Evolutionary conservation across 2,797 vertebrate genomes (phyloP), one percentile per base, ranked within the genome.

Genomic region (Manis crassicaudata): DNA sequence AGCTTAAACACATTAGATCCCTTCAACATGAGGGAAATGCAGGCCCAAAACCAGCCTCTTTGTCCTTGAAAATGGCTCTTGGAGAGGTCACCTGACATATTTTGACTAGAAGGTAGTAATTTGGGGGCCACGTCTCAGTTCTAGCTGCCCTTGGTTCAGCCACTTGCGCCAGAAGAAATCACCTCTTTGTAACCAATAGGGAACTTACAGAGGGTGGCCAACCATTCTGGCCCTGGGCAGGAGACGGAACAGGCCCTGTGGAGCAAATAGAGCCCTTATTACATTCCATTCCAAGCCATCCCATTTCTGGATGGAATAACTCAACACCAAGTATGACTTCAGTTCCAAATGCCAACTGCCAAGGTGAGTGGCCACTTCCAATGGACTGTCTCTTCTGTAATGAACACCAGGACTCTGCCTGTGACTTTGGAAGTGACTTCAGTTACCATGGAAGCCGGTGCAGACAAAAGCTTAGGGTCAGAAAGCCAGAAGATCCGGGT

Each of bases 131-230:
- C 16, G 58, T 93, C 95, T 75, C 60, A 73, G 27, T 35, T 91
- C 79, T 96, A 91, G 93, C 75, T 91, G 92, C 92, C 80, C 37
- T 96, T 91, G 90, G 91, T 94, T 97, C 65, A 18, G 54, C 75
- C 43, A 37, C 83, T 94, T 50, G 65, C 88, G 92, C 62, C 92
- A 92, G 84, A 92, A 96, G 68, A 88, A 91, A 88, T 95, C 54
- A 76, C 84, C 83, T 76, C 92, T 95, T 87, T 97, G 89, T 97
- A 95, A 97, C 96, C 96, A 97, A 96, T 94, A 96, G 80, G 83
- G 58, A 75, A 10, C 86, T 95, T 94, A 67, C 96, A 62, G 37
- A 94, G 52, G 29, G 60, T 75, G 95, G 86, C 67, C 88, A 96
- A n/a, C 91, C 91, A 93, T 94, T 67, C 96, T 75, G 86, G 92